Percentiles rank a stretch among this genome's conserved stretches.
These are phyloP conservation scores for Ormia ochracea DNA, from an alignment of 2,888 invertebrate genomes.

Conservation along the genomic window DNA sequence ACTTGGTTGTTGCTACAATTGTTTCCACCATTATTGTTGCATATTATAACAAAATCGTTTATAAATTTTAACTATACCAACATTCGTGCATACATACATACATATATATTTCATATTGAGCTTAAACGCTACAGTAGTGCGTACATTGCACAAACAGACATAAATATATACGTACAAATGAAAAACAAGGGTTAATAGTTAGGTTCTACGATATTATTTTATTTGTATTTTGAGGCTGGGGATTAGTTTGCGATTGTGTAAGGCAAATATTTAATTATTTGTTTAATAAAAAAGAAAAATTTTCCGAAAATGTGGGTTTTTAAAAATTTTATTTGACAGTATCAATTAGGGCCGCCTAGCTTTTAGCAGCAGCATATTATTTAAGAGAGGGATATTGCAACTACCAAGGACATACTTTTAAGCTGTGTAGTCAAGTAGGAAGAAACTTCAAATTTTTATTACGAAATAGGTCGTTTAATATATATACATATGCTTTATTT, in stretches of 20 bases:
- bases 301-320: not conserved
- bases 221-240: not conserved
- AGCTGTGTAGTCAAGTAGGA: too few species aligned
- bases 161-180: not conserved
- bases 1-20: conserved; percentile 41
- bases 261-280: not conserved
- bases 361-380: not conserved
- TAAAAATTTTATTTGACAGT: conserved; percentile 10
- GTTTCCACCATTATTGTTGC: conserved; percentile 43
- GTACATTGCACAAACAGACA: not conserved
- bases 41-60: too few species aligned
- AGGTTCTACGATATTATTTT: not conserved
- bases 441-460: too few species aligned
- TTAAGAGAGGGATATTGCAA: not conserved
- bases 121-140: not conserved
- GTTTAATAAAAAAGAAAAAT: not conserved
- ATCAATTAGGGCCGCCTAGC: not conserved
- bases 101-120: conserved; percentile 2
- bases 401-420: too few species aligned
- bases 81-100: not conserved
- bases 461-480: too few species aligned
- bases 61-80: too few species aligned
- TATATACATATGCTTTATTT: too few species aligned
- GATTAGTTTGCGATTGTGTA: conserved; percentile 5
- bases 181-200: conserved; percentile 21